Conservation (phyloP, 2,113 vertebrate genomes). For the Lophius piscatorius region DNA sequence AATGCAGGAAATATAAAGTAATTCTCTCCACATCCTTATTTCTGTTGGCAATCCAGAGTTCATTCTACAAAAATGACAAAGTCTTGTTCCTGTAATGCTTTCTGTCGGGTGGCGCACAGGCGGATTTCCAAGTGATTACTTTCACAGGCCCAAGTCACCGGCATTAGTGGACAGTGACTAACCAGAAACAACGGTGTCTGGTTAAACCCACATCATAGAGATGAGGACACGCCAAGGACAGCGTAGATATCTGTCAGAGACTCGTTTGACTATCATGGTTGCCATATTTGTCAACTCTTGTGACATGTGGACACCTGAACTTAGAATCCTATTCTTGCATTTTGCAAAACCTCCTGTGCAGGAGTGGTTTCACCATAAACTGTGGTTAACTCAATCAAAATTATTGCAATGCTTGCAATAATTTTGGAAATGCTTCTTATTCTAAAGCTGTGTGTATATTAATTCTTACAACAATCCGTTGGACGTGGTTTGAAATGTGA, state of each 20-base stretch:
- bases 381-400: background rate
- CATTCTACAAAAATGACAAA: slow-evolving; percentile 28
- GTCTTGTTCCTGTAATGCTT: slow-evolving; percentile 20
- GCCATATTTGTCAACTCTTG: background rate
- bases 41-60: slow-evolving; percentile 20
- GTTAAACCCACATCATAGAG: background rate
- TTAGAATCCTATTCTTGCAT: background rate
- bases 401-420: too few species aligned
- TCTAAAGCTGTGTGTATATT: background rate
- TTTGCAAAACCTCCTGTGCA: background rate
- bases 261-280: slow-evolving; percentile 16
- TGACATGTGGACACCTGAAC: slow-evolving; percentile 7
- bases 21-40: slow-evolving; percentile 8
- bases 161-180: slow-evolving; percentile 24
- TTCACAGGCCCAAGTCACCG: slow-evolving; percentile 26
- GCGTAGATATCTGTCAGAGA: slow-evolving; percentile 4
- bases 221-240: slow-evolving; percentile 6
- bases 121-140: slow-evolving; percentile 49
- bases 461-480: background rate
- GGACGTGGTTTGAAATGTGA: too few species aligned
- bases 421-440: too few species aligned
- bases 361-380: background rate
- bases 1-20: slow-evolving; percentile 3
- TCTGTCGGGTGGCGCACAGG: slow-evolving; percentile 34
- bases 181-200: slow-evolving; percentile 22